Evolutionary conservation across 2,113 vertebrate genomes (phyloP).

Genomic region (Hirundichthys speculiger): DNA sequence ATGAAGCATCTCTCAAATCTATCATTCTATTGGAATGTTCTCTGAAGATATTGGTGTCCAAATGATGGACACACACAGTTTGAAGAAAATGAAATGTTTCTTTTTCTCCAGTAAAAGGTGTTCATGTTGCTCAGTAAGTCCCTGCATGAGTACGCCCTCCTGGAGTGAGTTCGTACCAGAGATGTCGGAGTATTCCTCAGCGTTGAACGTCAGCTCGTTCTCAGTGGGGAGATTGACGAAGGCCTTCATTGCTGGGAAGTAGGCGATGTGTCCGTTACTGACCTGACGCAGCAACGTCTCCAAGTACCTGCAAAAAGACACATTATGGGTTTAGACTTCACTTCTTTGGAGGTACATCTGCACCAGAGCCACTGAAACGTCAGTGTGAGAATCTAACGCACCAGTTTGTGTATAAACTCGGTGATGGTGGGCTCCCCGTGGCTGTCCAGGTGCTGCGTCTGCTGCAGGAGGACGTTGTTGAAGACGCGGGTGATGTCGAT

Average conservation of each 20-base stretch:
- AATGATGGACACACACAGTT: no score
- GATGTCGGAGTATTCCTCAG: constrained; percentile 98
- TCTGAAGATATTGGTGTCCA: no score
- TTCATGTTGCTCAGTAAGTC: neutral
- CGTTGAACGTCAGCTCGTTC: constrained; percentile 98
- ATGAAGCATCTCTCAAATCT: no score
- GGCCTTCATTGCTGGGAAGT: constrained; percentile 99
- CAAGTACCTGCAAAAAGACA: constrained; percentile 87
- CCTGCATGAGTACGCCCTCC: no score
- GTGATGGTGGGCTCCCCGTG: constrained; percentile 99
- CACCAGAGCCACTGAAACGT: no score
- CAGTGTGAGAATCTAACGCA: constrained; percentile 36
- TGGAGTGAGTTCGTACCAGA: constrained; percentile 83
- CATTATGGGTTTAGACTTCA: neutral
- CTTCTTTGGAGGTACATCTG: no score
- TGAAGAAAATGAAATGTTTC: no score
- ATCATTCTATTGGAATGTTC: no score
- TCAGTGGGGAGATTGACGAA: constrained; percentile 99
- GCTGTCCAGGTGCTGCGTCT: constrained; percentile 99
- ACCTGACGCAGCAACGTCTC: constrained; percentile 98
- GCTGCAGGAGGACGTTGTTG: constrained; percentile 98
- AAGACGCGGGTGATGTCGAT: constrained; percentile 99
- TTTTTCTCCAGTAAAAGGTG: no score
- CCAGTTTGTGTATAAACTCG: constrained; percentile 99
- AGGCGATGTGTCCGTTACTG: constrained; percentile 98